Percentiles rank a stretch among this genome's conserved stretches.
Evolutionary conservation across 1,140 invertebrate species (phyloP).

Genomic region (Brachionus angularis): DNA sequence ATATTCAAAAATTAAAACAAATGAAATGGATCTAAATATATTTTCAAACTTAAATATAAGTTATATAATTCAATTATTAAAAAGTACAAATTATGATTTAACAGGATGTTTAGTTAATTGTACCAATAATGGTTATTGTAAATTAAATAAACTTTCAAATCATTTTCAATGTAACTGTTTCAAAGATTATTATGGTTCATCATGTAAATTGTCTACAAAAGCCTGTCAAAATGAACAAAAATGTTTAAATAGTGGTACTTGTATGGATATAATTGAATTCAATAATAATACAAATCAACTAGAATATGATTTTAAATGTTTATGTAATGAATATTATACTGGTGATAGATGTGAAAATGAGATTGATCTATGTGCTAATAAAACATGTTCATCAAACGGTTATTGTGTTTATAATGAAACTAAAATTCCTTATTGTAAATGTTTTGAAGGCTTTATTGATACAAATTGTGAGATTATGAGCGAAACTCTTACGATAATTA

Average conservation of each 20-base stretch:
- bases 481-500: background rate
- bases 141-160: background rate
- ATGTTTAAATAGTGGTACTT: conserved; percentile 4
- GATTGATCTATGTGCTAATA: conserved; percentile 13
- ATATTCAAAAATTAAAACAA: too few relatives aligned
- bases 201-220: background rate
- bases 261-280: background rate
- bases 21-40: too few relatives aligned
- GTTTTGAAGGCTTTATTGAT: background rate
- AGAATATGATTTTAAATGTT: conserved; percentile 3
- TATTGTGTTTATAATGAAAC: background rate
- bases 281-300: background rate
- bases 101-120: conserved; percentile 30
- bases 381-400: conserved; percentile 34
- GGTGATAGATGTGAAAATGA: background rate
- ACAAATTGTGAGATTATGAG: conserved; percentile 22
- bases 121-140: conserved; percentile 19
- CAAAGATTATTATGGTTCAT: background rate
- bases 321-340: background rate
- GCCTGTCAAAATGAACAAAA: background rate
- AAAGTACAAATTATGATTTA: conserved; percentile 7
- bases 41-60: too few relatives aligned
- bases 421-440: background rate
- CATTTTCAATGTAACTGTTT: background rate
- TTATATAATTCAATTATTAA: too few relatives aligned